Conservation (phyloP, 2,113 vertebrate genomes). For the Tyrannus savana region DNA sequence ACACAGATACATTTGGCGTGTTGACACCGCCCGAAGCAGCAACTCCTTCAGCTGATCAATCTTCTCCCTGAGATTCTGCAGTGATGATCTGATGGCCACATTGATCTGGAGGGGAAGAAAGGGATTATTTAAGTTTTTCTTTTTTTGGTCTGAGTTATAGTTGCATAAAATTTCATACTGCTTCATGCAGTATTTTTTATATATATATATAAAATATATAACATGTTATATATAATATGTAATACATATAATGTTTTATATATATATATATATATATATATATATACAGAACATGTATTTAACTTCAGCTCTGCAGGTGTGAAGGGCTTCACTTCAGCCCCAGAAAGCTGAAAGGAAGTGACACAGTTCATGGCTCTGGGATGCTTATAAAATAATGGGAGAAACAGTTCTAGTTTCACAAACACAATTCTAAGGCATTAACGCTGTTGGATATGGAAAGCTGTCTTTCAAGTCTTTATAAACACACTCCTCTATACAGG, state of each 20-base stretch:
- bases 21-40: conserved; percentile 83
- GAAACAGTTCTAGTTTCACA: not conserved
- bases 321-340: not conserved
- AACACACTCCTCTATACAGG: not conserved
- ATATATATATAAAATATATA: no score
- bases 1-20: conserved; percentile 89
- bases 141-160: no score
- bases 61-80: conserved; percentile 91
- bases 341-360: not conserved
- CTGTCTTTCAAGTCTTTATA: not conserved
- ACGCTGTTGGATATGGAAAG: not conserved
- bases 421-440: not conserved
- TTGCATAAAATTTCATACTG: accelerated
- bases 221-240: no score
- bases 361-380: not conserved
- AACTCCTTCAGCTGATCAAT: conserved; percentile 87
- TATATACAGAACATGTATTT: not conserved
- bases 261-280: no score
- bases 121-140: accelerated
- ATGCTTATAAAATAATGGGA: not conserved
- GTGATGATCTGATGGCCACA: conserved; percentile 84
- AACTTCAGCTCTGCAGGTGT: not conserved
- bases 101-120: conserved; percentile 81
- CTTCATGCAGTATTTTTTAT: not conserved
- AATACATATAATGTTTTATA: no score